These are phyloP conservation scores for Eilema caniola DNA, from an alignment of 2,888 invertebrate genomes.

Conservation along the genomic window DNA sequence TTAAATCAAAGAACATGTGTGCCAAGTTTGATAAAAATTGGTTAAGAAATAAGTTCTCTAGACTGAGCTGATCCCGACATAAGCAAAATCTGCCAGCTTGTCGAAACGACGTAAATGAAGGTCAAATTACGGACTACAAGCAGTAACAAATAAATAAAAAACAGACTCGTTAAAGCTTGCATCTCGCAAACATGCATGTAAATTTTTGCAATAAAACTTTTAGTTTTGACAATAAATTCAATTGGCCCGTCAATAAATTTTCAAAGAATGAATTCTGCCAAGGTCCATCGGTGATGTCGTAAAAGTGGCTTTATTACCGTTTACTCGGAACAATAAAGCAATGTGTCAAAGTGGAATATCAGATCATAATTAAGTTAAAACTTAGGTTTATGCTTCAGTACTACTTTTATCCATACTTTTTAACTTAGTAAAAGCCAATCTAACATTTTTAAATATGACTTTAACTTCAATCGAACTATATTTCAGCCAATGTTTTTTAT, in stretches of 20 bases:
- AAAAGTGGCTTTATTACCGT: conserved; percentile 66
- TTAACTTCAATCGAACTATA: too few relatives aligned
- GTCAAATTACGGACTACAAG: conserved; percentile 6
- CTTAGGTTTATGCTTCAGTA: conserved; percentile 26
- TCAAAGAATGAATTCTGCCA: conserved; percentile 71
- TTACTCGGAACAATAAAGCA: conserved; percentile 61
- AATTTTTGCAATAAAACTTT: conserved; percentile 70
- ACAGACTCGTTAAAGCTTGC: conserved; percentile 44
- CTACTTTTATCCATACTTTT: not conserved
- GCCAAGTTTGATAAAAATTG: too few relatives aligned
- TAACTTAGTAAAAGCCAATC: not conserved
- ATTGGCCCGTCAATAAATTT: conserved; percentile 76
- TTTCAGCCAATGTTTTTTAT: too few relatives aligned
- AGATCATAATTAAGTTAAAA: conserved; percentile 46
- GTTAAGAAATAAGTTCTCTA: too few relatives aligned
- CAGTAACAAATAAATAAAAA: conserved; percentile 39
- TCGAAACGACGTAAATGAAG: not conserved
- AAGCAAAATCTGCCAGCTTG: too few relatives aligned
- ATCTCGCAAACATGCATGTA: conserved; percentile 54
- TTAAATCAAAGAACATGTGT: too few relatives aligned
- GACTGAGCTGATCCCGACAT: too few relatives aligned
- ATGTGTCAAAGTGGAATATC: conserved; percentile 54
- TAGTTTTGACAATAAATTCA: conserved; percentile 78
- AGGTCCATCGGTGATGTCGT: conserved; percentile 68
- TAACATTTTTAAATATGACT: too few relatives aligned